Conservation (phyloP, 2,113 vertebrate species). For the Menura novaehollandiae region DNA sequence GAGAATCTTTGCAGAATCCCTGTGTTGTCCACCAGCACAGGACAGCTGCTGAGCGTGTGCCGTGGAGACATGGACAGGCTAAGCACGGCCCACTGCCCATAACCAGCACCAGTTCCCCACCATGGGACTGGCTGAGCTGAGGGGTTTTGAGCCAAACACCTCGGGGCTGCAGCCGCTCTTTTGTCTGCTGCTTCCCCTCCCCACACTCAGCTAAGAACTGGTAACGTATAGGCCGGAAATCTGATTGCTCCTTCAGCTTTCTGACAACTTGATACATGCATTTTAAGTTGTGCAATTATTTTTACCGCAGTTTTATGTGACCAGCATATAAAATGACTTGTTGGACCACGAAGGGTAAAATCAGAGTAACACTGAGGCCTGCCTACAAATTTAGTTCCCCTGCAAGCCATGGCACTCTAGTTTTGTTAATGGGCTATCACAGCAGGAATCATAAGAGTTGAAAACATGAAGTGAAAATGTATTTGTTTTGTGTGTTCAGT, state of each 20-base stretch:
- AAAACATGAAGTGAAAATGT: background rate
- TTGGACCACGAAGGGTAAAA: background rate
- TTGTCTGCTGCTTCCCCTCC: background rate
- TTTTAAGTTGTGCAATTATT: background rate
- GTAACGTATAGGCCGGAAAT: rapidly evolving
- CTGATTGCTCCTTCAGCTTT: background rate
- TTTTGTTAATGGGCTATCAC: background rate
- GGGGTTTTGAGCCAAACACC: background rate
- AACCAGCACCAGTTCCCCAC: background rate
- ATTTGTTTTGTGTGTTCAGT: background rate
- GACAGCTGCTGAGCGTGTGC: rapidly evolving
- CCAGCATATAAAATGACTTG: background rate
- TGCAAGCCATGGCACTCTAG: background rate
- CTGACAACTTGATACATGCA: background rate
- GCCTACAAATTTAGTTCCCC: background rate
- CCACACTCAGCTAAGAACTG: rapidly evolving
- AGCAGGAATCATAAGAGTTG: background rate
- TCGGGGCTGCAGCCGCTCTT: background rate
- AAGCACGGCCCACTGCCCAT: background rate
- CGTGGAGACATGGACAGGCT: rapidly evolving
- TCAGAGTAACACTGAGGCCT: background rate
- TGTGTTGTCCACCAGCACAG: background rate
- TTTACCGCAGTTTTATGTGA: background rate
- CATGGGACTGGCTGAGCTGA: background rate
- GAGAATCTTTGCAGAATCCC: background rate